These are phyloP conservation scores for Delichon dasypus DNA, from an alignment of 2,797 vertebrate genomes.

Conservation along the genomic window DNA sequence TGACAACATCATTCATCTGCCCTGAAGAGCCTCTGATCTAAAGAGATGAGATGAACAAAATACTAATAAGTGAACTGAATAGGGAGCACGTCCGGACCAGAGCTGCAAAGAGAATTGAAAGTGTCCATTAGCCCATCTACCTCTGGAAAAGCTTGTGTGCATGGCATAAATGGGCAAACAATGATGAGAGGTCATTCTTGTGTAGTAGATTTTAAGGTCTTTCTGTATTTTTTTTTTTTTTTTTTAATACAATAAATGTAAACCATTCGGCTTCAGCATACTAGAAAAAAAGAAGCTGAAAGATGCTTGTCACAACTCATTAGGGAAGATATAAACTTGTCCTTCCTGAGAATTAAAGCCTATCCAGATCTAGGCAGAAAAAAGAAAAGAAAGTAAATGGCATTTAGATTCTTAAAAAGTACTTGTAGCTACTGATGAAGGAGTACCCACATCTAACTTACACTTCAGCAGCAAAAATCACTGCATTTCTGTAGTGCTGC, in stretches of 20 bases:
- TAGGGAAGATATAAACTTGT: background rate
- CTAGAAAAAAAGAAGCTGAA: background rate
- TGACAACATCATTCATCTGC: background rate
- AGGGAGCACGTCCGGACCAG: background rate
- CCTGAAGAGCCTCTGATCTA: background rate
- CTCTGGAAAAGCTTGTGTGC: background rate
- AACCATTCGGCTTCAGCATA: background rate
- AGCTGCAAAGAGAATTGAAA: background rate
- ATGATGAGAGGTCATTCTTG: background rate
- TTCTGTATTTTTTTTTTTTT: background rate
- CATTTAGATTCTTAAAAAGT: background rate
- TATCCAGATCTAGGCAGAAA: background rate
- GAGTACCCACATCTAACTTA: background rate
- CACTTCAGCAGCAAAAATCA: background rate
- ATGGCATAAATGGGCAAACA: background rate
- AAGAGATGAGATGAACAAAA: constrained; percentile 9
- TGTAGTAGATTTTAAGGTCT: background rate
- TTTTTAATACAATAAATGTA: background rate
- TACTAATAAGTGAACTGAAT: background rate
- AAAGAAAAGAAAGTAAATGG: background rate
- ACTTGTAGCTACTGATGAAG: background rate
- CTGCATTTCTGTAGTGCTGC: background rate
- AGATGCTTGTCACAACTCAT: background rate
- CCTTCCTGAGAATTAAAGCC: background rate
- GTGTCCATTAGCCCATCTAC: background rate